A percentile compares a stretch with the other conserved stretches of the same genome.
phyloP scores from a whole-genome alignment of 2,888 invertebrate genomes.

The Campoletis raptor region DNA sequence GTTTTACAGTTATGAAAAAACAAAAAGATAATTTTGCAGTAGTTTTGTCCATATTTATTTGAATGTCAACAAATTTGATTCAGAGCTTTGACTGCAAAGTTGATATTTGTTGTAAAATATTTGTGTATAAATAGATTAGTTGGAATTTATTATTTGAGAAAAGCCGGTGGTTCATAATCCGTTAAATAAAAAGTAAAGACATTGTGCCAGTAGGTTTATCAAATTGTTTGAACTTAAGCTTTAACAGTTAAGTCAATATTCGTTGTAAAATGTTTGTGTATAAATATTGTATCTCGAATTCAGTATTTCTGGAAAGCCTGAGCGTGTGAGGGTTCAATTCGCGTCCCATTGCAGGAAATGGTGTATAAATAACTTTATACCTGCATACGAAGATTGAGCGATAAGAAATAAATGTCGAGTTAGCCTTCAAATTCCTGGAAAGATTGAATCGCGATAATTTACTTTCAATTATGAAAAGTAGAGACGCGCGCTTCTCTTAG shows the following conservation, averaged over 20 bases:
- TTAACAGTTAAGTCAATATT: too few species aligned
- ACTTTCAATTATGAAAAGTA: constrained; percentile 14
- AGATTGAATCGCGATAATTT: not conserved
- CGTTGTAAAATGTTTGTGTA: too few species aligned
- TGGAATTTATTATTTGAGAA: not conserved
- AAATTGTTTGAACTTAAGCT: not conserved
- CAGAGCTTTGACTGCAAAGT: too few species aligned
- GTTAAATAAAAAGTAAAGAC: not conserved
- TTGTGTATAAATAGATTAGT: too few species aligned
- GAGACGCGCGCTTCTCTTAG: not conserved
- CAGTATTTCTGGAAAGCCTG: not conserved
- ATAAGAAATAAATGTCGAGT: not conserved
- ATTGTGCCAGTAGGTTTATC: not conserved
- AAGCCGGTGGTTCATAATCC: not conserved
- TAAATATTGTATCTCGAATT: not conserved
- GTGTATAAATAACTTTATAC: not conserved
- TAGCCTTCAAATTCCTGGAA: not conserved
- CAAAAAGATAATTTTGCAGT: not conserved
- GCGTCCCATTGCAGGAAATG: not conserved
- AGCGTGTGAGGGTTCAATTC: not conserved
- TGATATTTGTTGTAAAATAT: too few species aligned
- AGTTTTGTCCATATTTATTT: not conserved
- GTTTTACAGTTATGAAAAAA: not conserved
- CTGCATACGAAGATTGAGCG: not conserved
- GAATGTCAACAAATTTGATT: too few species aligned